Evolutionary conservation across 2,888 invertebrate genomes (phyloP).

Genomic region (Rotaria socialis): DNA sequence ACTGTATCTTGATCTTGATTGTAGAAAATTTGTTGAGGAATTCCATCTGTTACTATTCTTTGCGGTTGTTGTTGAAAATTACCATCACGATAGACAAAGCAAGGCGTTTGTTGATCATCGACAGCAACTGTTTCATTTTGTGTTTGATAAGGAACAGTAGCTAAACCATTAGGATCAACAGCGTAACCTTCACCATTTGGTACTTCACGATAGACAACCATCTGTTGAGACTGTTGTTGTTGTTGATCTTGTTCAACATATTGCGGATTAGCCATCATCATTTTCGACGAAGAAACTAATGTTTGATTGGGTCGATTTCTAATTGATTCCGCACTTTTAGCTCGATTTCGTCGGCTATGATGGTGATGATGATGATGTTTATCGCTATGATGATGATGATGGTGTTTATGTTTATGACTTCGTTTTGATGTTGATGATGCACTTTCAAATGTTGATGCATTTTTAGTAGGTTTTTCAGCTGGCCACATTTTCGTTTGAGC

Average conservation of each 20-base stretch:
- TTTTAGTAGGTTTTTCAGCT: not conserved
- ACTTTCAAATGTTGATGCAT: not conserved
- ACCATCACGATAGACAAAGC: not conserved
- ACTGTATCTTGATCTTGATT: not conserved
- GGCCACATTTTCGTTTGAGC: constrained; percentile 6
- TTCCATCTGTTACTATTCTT: not conserved
- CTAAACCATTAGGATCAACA: not conserved
- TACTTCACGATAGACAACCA: constrained; percentile 33
- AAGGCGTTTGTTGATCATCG: constrained; percentile 11
- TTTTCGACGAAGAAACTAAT: not conserved
- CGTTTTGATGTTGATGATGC: not conserved
- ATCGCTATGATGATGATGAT: not conserved
- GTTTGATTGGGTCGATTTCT: not conserved
- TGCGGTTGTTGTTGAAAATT: not conserved
- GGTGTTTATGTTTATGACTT: not conserved
- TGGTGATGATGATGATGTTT: constrained; percentile 22
- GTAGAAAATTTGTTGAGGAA: not conserved
- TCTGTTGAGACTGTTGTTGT: not conserved
- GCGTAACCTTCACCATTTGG: not conserved
- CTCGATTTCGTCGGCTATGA: constrained; percentile 11
- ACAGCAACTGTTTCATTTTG: not conserved
- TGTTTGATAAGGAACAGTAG: not conserved
- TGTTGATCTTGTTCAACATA: constrained; percentile 13
- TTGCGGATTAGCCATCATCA: not conserved
- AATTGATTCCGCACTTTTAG: not conserved